Conservation (phyloP, 2,888 invertebrate species). For the Oscheius sp. region DNA sequence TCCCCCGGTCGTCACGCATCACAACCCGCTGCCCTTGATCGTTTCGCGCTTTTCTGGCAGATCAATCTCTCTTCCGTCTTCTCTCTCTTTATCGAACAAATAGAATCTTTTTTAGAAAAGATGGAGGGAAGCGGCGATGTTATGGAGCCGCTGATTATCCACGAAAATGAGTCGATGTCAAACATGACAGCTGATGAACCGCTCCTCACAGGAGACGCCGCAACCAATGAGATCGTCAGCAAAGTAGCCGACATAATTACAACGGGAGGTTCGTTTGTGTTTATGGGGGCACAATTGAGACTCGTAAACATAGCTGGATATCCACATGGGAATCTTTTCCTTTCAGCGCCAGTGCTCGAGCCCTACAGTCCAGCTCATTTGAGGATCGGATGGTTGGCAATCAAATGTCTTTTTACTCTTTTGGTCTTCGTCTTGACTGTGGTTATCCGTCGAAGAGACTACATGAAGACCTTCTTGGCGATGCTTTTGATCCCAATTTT, state of each 20-base stretch:
- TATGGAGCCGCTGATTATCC: neutral
- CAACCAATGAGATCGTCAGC: neutral
- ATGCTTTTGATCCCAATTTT: conserved; percentile 42
- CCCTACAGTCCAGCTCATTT: conserved; percentile 40
- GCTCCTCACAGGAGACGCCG: neutral
- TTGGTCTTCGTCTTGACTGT: conserved; percentile 36
- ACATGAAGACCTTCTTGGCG: conserved; percentile 41
- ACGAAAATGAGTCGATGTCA: neutral
- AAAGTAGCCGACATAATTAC: neutral
- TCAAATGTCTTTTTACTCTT: conserved; percentile 45
- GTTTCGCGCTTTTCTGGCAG: conserved; percentile 5
- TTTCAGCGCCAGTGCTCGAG: neutral
- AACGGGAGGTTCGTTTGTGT: neutral
- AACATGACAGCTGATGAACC: conserved; percentile 3
- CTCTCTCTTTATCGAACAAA: neutral
- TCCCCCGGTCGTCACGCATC: neutral
- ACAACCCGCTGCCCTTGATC: conserved; percentile 21
- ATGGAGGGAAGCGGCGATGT: conserved; percentile 15
- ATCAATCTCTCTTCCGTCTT: neutral
- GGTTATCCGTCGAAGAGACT: conserved; percentile 41
- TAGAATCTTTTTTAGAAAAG: neutral
- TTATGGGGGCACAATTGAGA: neutral
- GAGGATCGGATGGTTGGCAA: conserved; percentile 37
- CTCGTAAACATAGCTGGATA: neutral
- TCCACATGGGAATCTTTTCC: neutral